phyloP scores from a whole-genome alignment of 2,113 vertebrate species.

The Speoplatyrhinus poulsoni region DNA sequence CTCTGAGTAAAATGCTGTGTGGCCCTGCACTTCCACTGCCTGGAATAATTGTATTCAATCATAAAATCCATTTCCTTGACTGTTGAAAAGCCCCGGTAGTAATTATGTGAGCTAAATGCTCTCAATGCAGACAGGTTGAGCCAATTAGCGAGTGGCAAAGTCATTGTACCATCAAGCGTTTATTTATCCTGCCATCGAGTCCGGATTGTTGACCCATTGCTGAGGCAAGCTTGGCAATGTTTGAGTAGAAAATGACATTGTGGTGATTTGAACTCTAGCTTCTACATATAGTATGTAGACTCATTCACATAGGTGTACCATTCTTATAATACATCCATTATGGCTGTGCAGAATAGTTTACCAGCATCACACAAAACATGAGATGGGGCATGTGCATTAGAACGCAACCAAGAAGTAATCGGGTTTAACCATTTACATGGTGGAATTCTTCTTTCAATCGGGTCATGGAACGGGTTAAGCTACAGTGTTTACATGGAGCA shows the following conservation, averaged over 20 bases:
- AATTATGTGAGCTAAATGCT: conserved; percentile 40
- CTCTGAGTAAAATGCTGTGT: conserved; percentile 48
- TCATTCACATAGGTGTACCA: too few species aligned
- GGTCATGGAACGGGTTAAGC: too few species aligned
- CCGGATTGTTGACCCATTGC: too few species aligned
- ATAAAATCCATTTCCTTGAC: conserved; percentile 32
- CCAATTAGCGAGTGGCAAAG: conserved; percentile 51
- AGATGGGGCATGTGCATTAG: too few species aligned
- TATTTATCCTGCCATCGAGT: background rate
- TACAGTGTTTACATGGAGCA: too few species aligned
- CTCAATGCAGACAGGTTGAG: conserved; percentile 43
- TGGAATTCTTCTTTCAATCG: too few species aligned
- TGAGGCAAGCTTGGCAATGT: background rate
- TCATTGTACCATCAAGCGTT: background rate
- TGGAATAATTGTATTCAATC: conserved; percentile 42
- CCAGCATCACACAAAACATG: too few species aligned
- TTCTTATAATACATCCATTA: too few species aligned
- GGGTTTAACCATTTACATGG: too few species aligned
- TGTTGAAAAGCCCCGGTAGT: conserved; percentile 34
- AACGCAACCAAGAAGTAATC: too few species aligned
- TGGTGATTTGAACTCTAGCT: conserved; percentile 16
- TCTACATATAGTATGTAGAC: too few species aligned
- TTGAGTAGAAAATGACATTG: background rate
- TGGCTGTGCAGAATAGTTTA: too few species aligned
- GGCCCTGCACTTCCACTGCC: conserved; percentile 18